Base-by-base conservation (phyloP, 2,888 invertebrate genomes). In the Acanthosepion esculentum region DNA sequence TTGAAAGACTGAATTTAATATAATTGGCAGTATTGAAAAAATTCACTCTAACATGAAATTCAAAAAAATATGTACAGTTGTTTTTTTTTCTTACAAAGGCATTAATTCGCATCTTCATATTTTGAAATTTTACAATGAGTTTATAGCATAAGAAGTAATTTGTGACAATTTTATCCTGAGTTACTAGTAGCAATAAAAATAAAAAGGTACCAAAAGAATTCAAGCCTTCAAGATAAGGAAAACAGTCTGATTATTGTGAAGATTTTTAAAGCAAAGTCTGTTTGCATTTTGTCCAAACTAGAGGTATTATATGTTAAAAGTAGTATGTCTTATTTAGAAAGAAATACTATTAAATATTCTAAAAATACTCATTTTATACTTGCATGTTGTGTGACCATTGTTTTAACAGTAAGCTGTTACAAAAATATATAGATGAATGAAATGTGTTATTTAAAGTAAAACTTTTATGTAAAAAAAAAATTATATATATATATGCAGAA, bases 231-330 rank as follows among this genome's bases (percentile, higher is more conserved):
- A 78, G 78, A 78, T 78, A 78, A 78, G 78, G 15, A 33, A 78
- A 4, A 78, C 78, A 78, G n/a, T 78, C n/a, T n/a, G 78, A 78
- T 78, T 78, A 78, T 78, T 78, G 78, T 78, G n/a, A 78, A n/a
- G 78, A 78, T 18, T 78, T 78, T 78, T 78, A n/a, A 78, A 78
- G n/a, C n/a, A n/a, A 78, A 78, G 78, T 78, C 78, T 78, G 78
- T 78, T 78, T 78, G n/a, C 33, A 78, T 78, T 78, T 78, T 18
- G 18, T 15, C 78, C n/a, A n/a, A 78, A 18, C n/a, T n/a, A n/a
- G 18, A 78, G 33, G n/a, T n/a, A 78, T 33, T 78, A 15, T 78
- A 15, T 78, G 12, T 78, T n/a, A 15, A 78, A 78, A 15, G n/a
- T 12, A n/a, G n/a, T n/a, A 2, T 78, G 78, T 78, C 78, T 78